Percentiles rank a stretch among this genome's conserved stretches.
Conservation (phyloP, 1,140 invertebrate species). For the Teleogryllus occipitalis region DNA sequence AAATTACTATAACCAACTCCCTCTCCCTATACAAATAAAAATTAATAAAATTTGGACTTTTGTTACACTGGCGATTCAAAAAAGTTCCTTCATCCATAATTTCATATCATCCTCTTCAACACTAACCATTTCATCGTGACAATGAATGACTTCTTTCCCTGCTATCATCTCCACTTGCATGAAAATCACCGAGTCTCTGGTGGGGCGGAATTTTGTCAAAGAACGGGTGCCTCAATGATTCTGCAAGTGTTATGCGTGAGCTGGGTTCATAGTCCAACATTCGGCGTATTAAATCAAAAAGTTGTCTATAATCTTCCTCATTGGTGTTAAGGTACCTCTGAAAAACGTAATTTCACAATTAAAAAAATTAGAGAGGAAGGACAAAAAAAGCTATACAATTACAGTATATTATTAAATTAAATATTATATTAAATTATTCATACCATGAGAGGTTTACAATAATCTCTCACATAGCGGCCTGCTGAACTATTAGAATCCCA, state of each 20-base stretch:
- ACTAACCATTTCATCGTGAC: slow-evolving; percentile 39
- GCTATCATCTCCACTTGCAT: slow-evolving; percentile 39
- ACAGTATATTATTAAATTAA: background rate
- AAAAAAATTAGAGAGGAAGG: slow-evolving; percentile 11
- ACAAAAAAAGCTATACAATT: background rate
- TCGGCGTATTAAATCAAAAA: slow-evolving; percentile 89
- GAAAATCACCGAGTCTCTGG: slow-evolving; percentile 55
- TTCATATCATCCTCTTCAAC: background rate
- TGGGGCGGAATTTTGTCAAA: slow-evolving; percentile 75
- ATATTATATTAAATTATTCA: slow-evolving; percentile 36
- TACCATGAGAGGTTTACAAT: slow-evolving; percentile 91
- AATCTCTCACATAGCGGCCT: slow-evolving; percentile 94
- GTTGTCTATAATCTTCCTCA: slow-evolving; percentile 80
- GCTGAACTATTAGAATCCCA: slow-evolving; percentile 93
- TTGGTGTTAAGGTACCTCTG: slow-evolving; percentile 86
- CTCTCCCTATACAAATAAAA: no score
- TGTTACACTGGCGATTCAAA: no score
- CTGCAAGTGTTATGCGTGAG: slow-evolving; percentile 77
- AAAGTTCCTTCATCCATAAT: background rate
- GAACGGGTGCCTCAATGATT: slow-evolving; percentile 88
- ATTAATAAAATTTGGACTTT: no score
- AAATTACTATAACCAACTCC: no score
- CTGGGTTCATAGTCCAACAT: slow-evolving; percentile 97
- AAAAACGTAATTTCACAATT: slow-evolving; percentile 30
- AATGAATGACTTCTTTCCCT: slow-evolving; percentile 53